A percentile compares a stretch with the other conserved stretches of the same genome.
phyloP scores from a whole-genome alignment of 2,113 vertebrate species.

The Prolemur simus region DNA sequence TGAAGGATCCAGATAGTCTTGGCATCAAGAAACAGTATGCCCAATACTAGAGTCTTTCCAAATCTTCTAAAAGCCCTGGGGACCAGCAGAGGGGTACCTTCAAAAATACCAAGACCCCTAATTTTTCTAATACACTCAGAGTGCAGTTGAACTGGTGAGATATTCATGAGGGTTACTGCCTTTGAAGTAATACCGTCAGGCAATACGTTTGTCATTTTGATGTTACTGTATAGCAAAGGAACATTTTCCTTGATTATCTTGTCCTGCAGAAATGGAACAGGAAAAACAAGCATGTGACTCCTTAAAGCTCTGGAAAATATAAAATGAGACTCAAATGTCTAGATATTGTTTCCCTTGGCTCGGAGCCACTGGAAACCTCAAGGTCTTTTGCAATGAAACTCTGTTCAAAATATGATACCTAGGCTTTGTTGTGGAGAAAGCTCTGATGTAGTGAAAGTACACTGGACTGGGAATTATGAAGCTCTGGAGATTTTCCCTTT shows the following conservation, averaged over 20 bases:
- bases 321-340: neutral
- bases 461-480: neutral
- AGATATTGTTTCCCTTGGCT: neutral
- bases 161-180: neutral
- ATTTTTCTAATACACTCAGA: neutral
- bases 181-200: conserved; percentile 46
- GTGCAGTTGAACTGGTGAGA: neutral
- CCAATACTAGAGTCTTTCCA: neutral
- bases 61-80: neutral
- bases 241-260: conserved; percentile 66
- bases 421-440: neutral
- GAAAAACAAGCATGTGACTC: conserved; percentile 63
- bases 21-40: neutral
- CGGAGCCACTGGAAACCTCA: neutral
- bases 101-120: neutral
- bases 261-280: conserved; percentile 64
- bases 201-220: conserved; percentile 57
- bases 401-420: neutral
- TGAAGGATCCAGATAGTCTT: neutral
- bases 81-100: neutral
- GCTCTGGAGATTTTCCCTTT: neutral
- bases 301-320: conserved; percentile 33
- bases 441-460: neutral
- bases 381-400: neutral
- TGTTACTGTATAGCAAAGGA: conserved; percentile 70